These are phyloP conservation scores for Ptychobarbus kaznakovi DNA, from an alignment of 2,797 vertebrate species.

Conservation along the genomic window DNA sequence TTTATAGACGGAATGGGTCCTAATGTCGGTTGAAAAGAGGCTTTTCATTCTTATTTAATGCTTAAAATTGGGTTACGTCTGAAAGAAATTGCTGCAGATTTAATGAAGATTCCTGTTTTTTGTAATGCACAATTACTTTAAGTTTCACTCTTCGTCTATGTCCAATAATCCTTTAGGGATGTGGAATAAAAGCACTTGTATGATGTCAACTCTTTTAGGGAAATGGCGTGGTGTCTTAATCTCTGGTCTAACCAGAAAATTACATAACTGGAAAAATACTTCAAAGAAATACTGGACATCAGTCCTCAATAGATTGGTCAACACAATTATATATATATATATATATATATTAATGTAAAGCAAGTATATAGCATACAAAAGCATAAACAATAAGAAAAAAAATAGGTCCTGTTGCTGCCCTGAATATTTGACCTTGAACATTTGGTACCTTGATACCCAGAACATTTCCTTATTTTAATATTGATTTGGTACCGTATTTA, in stretches of 20 bases:
- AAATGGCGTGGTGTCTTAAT: neutral
- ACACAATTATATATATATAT: no score
- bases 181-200: neutral
- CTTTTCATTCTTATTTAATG: conserved; percentile 70
- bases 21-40: conserved; percentile 70
- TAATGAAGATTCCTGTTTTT: conserved; percentile 34
- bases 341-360: no score
- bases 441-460: neutral
- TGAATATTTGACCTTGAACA: no score
- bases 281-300: neutral
- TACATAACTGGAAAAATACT: neutral
- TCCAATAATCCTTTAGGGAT: neutral
- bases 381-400: no score
- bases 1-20: conserved; percentile 70
- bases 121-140: conserved; percentile 25
- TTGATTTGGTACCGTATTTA: neutral
- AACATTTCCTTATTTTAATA: neutral
- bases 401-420: no score
- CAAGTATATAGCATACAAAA: no score
- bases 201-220: neutral
- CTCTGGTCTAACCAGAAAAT: neutral
- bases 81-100: conserved; percentile 58
- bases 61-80: conserved; percentile 68
- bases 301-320: neutral
- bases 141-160: neutral